These are phyloP conservation scores for Ips nitidus DNA, from an alignment of 1,140 invertebrate genomes.

Conservation along the genomic window DNA sequence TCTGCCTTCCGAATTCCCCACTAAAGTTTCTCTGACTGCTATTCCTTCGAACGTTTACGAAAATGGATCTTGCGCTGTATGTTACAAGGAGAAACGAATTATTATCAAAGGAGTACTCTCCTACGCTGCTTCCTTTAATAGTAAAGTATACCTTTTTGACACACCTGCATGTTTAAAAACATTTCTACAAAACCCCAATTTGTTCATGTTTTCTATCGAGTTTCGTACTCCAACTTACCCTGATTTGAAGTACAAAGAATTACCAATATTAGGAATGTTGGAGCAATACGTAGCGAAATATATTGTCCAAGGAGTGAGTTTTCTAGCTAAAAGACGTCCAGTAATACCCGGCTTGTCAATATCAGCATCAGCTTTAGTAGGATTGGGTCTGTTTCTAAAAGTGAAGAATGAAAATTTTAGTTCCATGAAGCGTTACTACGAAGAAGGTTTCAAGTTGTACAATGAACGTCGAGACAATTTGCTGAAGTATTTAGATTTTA, in stretches of 20 bases:
- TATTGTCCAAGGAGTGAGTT: conserved; percentile 56
- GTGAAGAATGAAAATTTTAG: conserved; percentile 51
- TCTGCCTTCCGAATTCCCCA: conserved; percentile 57
- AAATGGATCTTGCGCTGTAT: conserved; percentile 60
- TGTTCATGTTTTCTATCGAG: conserved; percentile 51
- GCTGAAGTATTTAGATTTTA: conserved; percentile 51
- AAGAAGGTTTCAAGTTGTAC: conserved; percentile 50
- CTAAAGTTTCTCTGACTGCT: conserved; percentile 50
- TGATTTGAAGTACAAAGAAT: conserved; percentile 49
- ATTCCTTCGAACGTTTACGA: conserved; percentile 51
- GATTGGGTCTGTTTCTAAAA: conserved; percentile 59
- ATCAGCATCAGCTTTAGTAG: conserved; percentile 55
- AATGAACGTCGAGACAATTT: conserved; percentile 51
- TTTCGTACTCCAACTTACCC: conserved; percentile 53
- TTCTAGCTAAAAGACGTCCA: conserved; percentile 55
- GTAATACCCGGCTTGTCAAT: conserved; percentile 58
- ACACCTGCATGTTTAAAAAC: conserved; percentile 53
- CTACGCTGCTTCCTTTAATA: conserved; percentile 52
- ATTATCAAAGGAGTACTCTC: conserved; percentile 52
- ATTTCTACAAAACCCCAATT: conserved; percentile 54
- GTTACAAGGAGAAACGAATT: conserved; percentile 56
- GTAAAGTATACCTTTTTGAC: conserved; percentile 59
- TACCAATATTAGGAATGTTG: conserved; percentile 59
- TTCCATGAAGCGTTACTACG: conserved; percentile 48
- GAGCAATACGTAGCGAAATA: conserved; percentile 58